Evolutionary conservation across 2,797 vertebrate species (phyloP).

Genomic region (Dallia pectoralis): DNA sequence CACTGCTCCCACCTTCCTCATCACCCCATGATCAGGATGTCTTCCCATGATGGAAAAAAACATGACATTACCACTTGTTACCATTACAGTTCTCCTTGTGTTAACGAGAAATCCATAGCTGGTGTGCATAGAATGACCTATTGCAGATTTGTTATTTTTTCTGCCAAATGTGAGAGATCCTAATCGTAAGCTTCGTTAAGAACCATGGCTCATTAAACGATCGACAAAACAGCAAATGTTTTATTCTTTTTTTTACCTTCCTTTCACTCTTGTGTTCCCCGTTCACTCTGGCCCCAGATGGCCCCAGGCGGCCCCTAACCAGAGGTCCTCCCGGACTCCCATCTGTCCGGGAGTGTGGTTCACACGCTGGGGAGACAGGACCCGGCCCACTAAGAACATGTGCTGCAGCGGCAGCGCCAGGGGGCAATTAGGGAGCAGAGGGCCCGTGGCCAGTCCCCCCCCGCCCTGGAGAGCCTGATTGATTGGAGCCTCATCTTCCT

Average conservation of each 20-base stretch:
- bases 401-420: constrained; percentile 65
- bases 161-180: not conserved
- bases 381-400: constrained; percentile 69
- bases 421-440: constrained; percentile 46
- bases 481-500: constrained; percentile 85
- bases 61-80: not conserved
- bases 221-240: not conserved
- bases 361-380: constrained; percentile 56
- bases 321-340: constrained; percentile 52
- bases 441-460: constrained; percentile 53
- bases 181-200: not conserved
- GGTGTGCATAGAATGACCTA: too few species aligned
- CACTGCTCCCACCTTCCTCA: not conserved
- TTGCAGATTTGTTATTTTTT: not conserved
- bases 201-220: not conserved
- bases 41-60: constrained; percentile 5
- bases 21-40: constrained; percentile 4
- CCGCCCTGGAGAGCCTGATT: constrained; percentile 75
- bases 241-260: not conserved
- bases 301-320: constrained; percentile 58
- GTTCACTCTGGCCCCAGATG: constrained; percentile 3
- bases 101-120: too few species aligned
- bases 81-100: too few species aligned
- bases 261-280: constrained; percentile 15
- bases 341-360: constrained; percentile 73